Conservation (phyloP, 2,113 vertebrate genomes). For the Sitta europaea region DNA sequence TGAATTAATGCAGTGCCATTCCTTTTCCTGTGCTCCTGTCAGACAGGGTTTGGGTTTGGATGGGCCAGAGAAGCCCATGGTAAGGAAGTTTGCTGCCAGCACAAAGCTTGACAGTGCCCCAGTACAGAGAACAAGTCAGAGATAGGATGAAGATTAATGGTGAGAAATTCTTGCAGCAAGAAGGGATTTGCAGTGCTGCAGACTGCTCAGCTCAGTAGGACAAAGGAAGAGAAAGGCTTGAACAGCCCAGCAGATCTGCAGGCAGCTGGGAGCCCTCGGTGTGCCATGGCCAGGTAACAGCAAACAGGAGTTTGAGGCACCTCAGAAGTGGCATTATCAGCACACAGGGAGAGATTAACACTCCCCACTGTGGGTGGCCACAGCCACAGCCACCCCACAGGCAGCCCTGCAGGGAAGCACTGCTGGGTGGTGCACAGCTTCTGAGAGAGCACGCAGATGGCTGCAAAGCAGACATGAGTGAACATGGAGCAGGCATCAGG, state of each 20-base stretch:
- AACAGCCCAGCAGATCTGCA: neutral
- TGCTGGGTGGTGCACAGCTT: neutral
- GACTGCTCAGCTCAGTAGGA: neutral
- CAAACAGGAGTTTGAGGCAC: neutral
- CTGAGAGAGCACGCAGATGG: fast-evolving
- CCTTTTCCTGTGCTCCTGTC: neutral
- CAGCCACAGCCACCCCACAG: fast-evolving
- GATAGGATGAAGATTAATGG: neutral
- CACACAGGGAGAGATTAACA: neutral
- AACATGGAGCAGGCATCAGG: fast-evolving
- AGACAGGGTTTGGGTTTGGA: neutral
- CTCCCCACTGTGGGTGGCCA: neutral
- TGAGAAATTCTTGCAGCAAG: neutral
- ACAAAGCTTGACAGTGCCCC: neutral
- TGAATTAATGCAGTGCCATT: neutral
- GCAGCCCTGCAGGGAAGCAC: neutral
- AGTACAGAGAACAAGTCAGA: neutral
- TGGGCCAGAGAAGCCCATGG: neutral
- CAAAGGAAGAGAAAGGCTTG: neutral
- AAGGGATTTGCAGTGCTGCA: neutral
- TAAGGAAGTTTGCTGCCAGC: neutral
- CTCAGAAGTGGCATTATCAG: neutral
- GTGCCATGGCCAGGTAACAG: fast-evolving
- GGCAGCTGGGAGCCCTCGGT: neutral
- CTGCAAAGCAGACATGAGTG: fast-evolving